phyloP scores from a whole-genome alignment of 92 coral and sea anemone species.

The Parazoanthus darwini region DNA sequence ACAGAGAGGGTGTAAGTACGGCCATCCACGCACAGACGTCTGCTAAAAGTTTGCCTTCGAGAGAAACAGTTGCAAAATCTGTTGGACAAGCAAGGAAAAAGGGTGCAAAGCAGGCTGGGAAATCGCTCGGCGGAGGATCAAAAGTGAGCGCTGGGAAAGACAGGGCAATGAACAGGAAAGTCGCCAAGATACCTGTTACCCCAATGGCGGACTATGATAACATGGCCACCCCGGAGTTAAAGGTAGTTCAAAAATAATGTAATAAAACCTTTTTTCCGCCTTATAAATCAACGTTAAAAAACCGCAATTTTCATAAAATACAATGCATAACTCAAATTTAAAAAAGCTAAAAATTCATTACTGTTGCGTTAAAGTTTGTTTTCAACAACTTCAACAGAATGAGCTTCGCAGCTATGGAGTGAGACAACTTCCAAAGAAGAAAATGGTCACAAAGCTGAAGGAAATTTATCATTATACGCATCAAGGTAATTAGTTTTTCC shows the following conservation, averaged over 20 bases:
- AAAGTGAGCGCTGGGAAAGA: background rate
- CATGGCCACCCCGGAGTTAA: constrained; percentile 89
- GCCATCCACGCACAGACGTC: background rate
- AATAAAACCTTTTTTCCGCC: too few relatives aligned
- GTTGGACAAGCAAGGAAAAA: background rate
- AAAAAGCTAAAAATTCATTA: background rate
- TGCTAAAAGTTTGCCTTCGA: constrained; percentile 7
- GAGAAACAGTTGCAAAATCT: constrained; percentile 4
- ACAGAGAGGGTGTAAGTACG: background rate
- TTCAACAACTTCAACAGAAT: constrained; percentile 43
- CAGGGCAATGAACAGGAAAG: background rate
- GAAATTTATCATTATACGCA: constrained; percentile 87
- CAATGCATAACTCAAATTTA: too few relatives aligned
- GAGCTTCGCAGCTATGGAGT: constrained; percentile 82
- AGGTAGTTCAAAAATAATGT: constrained; percentile 47
- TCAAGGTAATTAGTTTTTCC: constrained; percentile 53
- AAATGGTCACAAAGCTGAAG: constrained; percentile 82
- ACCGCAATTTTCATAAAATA: too few relatives aligned
- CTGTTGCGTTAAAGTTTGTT: too few relatives aligned
- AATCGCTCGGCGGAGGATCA: constrained; percentile 1
- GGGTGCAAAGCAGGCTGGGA: constrained; percentile 22
- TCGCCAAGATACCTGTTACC: constrained; percentile 60
- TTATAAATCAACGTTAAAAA: too few relatives aligned
- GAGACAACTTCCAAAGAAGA: constrained; percentile 89
- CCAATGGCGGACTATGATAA: constrained; percentile 89